Conservation (phyloP, 2,888 invertebrate genomes). For the Pilophorus perplexus region DNA sequence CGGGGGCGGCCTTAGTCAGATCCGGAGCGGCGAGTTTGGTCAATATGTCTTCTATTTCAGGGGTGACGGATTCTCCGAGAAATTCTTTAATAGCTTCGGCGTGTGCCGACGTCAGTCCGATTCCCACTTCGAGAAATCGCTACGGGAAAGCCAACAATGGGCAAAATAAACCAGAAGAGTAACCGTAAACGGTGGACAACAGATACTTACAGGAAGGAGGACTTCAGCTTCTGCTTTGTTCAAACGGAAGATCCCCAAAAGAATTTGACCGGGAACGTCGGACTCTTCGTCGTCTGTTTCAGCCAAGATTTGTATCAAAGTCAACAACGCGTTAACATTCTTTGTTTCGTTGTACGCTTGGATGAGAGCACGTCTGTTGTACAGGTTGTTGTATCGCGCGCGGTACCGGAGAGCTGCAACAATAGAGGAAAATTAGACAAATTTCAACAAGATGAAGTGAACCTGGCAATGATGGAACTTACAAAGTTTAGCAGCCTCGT, state of each 20-base stretch:
- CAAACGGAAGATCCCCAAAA: slow-evolving; percentile 49
- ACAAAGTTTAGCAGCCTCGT: slow-evolving; percentile 65
- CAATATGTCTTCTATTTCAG: slow-evolving; percentile 62
- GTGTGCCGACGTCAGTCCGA: slow-evolving; percentile 62
- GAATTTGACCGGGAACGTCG: slow-evolving; percentile 55
- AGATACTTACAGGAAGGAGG: neutral
- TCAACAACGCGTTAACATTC: slow-evolving; percentile 63
- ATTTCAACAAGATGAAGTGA: neutral
- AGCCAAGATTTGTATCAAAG: slow-evolving; percentile 58
- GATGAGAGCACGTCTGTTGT: slow-evolving; percentile 60
- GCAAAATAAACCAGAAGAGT: neutral
- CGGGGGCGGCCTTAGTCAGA: slow-evolving; percentile 55
- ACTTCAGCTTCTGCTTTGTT: neutral
- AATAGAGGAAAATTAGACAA: neutral
- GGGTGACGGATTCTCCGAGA: slow-evolving; percentile 65
- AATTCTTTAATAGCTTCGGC: slow-evolving; percentile 65
- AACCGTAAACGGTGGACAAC: neutral
- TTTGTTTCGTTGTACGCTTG: slow-evolving; percentile 60
- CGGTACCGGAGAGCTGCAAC: slow-evolving; percentile 55
- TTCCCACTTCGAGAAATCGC: slow-evolving; percentile 62
- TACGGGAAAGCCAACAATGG: neutral
- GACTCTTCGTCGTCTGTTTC: slow-evolving; percentile 50
- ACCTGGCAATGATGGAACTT: slow-evolving; percentile 45
- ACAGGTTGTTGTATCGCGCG: slow-evolving; percentile 59
- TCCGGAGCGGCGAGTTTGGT: slow-evolving; percentile 65